Conservation (phyloP, 2,888 invertebrate genomes). For the Mythimna ferrago region DNA sequence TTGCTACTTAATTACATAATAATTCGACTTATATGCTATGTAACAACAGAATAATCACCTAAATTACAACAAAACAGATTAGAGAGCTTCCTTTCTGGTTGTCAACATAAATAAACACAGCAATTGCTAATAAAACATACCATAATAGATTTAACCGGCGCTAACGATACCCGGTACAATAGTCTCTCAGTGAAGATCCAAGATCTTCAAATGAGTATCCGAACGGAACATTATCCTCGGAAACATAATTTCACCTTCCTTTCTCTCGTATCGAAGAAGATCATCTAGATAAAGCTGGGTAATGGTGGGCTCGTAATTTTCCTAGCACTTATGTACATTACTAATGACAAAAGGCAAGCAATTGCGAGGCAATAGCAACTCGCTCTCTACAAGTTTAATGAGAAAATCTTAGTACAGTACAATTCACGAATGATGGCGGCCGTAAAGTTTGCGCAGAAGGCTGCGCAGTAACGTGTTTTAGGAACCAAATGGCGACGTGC, state of each 20-base stretch:
- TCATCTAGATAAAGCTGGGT: conserved; percentile 63
- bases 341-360: conserved; percentile 60
- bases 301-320: conserved; percentile 59
- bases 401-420: conserved; percentile 40
- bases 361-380: conserved; percentile 43
- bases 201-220: conserved; percentile 49
- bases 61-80: background rate
- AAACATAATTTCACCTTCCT: conserved; percentile 62
- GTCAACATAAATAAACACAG: background rate
- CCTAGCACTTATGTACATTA: conserved; percentile 55
- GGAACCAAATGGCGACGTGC: too few species aligned
- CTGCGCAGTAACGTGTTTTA: too few species aligned
- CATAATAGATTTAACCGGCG: conserved; percentile 34
- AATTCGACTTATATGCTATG: too few species aligned
- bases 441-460: too few species aligned
- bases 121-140: conserved; percentile 7
- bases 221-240: conserved; percentile 57
- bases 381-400: conserved; percentile 37
- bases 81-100: background rate
- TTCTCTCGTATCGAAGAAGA: conserved; percentile 67
- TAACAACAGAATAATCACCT: background rate
- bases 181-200: conserved; percentile 39
- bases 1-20: too few species aligned
- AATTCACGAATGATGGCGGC: too few species aligned
- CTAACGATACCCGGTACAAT: conserved; percentile 33